A percentile compares a stretch with the other conserved stretches of the same genome.
phyloP scores from a whole-genome alignment of 2,888 invertebrate genomes.

The Gonocerus acuteangulatus region DNA sequence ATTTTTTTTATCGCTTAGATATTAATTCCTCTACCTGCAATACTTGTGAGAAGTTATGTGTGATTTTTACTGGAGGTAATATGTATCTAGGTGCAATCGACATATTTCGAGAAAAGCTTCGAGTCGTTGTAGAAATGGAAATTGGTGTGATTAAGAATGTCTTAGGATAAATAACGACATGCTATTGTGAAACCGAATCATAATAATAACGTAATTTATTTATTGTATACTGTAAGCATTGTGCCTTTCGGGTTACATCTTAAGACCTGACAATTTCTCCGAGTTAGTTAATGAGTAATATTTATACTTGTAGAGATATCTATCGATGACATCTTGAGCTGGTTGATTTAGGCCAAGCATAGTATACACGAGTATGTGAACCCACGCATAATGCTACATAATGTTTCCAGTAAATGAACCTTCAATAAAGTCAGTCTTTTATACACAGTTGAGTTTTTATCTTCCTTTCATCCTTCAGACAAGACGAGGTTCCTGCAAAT shows the following conservation, averaged over 20 bases:
- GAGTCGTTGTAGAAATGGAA: neutral
- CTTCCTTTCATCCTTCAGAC: too few relatives aligned
- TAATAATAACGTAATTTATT: slow-evolving; percentile 1
- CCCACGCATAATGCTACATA: slow-evolving; percentile 31
- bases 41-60: slow-evolving; percentile 18
- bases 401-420: slow-evolving; percentile 34
- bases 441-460: too few relatives aligned
- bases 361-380: slow-evolving; percentile 18
- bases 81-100: slow-evolving; percentile 40
- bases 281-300: slow-evolving; percentile 6
- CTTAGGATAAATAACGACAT: slow-evolving; percentile 1
- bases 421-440: slow-evolving; percentile 17
- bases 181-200: neutral
- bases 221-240: slow-evolving; percentile 18
- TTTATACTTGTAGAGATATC: slow-evolving; percentile 10
- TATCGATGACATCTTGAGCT: neutral
- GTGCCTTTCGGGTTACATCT: slow-evolving; percentile 30
- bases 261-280: slow-evolving; percentile 5
- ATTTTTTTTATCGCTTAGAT: slow-evolving; percentile 16
- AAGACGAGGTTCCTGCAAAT: too few relatives aligned
- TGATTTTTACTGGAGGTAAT: slow-evolving; percentile 37
- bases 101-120: slow-evolving; percentile 37
- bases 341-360: slow-evolving; percentile 17
- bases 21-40: slow-evolving; percentile 19
- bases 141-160: neutral